Base-by-base conservation (phyloP, 2,113 vertebrate genomes). In the Meles meles region DNA sequence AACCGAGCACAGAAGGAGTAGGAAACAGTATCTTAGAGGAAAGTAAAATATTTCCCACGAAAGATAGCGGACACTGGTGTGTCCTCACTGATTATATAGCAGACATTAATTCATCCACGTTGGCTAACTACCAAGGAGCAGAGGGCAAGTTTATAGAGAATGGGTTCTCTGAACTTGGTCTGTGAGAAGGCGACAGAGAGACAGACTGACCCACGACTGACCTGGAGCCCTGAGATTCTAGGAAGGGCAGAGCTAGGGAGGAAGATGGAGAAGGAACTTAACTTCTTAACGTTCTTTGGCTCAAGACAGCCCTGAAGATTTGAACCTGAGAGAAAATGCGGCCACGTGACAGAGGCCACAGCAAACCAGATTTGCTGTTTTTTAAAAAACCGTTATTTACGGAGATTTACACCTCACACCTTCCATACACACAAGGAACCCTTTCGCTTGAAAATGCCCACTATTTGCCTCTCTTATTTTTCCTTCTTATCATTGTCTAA, bases 401-500 rank as follows among this genome's bases (percentile, higher is more conserved):
- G 42, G 59, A 59, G 67, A 82, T 77, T 39, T 76, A 49, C 0
- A 31, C 29, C 39, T 79, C 71, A 77, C 31, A 71, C 4, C 42
- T 69, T 23, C 29, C 25, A 42, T 20, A 27, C 27, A 27, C n/a
- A 88, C 59, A 91, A 69, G 77, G 12, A 29, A 55, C 23, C n/a
- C 69, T 83, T 61, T 63, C 20, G 39, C 11, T 39, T 59, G 42
- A 34, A 77, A 97, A 47, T 9, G 52, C 79, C 37, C 21, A 12
- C 17, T 55, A 12, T 80, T 79, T 79, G 20, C 39, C 34, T 37
- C 12, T 55, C 1, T 80, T 65, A 7, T 65, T 88, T 96, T 79
- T 80, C 42, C 39, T 57, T 77, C 76, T 97, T 92, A 94, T 92
- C 94, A 49, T 39, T 84, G 44, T 72, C 83, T 72, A 77, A 94